A percentile compares a stretch with the other conserved stretches of the same genome.
These are phyloP conservation scores for Sphaerodactylus townsendi DNA, from an alignment of 2,113 vertebrate genomes.

Conservation along the genomic window DNA sequence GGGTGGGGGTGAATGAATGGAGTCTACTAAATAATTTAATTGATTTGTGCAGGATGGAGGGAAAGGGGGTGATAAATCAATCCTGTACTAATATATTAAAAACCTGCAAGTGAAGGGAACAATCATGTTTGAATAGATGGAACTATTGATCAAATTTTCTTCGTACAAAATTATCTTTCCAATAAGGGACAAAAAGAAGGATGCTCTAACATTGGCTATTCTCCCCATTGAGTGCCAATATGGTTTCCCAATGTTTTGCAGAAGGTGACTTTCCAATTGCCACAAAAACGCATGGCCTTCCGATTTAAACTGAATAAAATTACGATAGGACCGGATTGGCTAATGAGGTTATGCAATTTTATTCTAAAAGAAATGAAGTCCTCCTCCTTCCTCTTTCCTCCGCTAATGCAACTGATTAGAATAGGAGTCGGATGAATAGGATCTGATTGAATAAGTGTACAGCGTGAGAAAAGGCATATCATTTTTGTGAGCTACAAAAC, in stretches of 20 bases:
- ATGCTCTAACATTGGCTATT: not conserved
- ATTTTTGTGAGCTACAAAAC: conserved; percentile 4
- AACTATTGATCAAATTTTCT: not conserved
- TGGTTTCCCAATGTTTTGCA: not conserved
- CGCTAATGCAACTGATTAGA: conserved; percentile 1
- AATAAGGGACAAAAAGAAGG: not conserved
- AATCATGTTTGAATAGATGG: not conserved
- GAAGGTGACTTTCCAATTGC: not conserved
- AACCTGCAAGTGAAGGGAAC: not conserved
- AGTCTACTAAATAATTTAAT: not conserved
- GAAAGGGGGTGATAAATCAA: not conserved
- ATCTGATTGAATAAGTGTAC: conserved; percentile 26
- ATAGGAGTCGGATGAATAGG: conserved; percentile 15
- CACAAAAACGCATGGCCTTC: not conserved
- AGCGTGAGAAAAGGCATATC: not conserved
- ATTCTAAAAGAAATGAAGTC: not conserved
- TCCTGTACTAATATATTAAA: not conserved
- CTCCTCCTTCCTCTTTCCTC: not conserved
- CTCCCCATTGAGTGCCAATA: not conserved
- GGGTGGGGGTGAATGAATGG: not conserved
- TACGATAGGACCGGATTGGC: not conserved
- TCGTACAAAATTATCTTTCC: not conserved
- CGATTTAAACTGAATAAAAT: not conserved
- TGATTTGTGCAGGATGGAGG: not conserved
- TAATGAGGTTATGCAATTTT: not conserved